These are phyloP conservation scores for Metellina segmentata DNA, from an alignment of 2,888 invertebrate genomes.

Conservation along the genomic window DNA sequence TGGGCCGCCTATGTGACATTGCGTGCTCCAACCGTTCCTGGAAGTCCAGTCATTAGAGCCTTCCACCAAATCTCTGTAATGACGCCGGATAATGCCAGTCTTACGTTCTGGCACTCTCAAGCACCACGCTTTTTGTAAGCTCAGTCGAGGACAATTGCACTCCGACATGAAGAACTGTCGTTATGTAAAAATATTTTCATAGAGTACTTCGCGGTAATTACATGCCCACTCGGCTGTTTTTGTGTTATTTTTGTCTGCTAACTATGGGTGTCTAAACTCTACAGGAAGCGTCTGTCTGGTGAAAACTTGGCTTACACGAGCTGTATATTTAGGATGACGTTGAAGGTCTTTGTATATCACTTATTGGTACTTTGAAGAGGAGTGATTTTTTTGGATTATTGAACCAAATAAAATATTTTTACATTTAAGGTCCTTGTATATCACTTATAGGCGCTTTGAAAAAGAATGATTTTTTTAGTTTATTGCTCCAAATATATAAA, in stretches of 20 bases:
- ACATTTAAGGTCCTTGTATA: no score
- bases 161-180: constrained; percentile 49
- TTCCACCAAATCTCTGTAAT: constrained; percentile 34
- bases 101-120: constrained; percentile 15
- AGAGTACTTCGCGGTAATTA: background rate
- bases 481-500: no score
- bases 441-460: no score
- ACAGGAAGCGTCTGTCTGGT: background rate
- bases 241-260: background rate
- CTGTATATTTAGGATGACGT: no score
- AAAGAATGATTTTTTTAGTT: no score
- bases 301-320: background rate
- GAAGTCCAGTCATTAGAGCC: constrained; percentile 25
- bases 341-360: no score
- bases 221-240: background rate
- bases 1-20: constrained; percentile 36
- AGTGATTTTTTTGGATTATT: no score
- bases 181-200: constrained; percentile 40
- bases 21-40: constrained; percentile 35
- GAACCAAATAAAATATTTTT: no score
- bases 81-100: background rate
- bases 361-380: no score
- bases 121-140: background rate
- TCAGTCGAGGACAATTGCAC: constrained; percentile 20
- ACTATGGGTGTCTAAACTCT: background rate